Conservation (phyloP, 1,140 invertebrate species). For the Danaus plexippus region DNA sequence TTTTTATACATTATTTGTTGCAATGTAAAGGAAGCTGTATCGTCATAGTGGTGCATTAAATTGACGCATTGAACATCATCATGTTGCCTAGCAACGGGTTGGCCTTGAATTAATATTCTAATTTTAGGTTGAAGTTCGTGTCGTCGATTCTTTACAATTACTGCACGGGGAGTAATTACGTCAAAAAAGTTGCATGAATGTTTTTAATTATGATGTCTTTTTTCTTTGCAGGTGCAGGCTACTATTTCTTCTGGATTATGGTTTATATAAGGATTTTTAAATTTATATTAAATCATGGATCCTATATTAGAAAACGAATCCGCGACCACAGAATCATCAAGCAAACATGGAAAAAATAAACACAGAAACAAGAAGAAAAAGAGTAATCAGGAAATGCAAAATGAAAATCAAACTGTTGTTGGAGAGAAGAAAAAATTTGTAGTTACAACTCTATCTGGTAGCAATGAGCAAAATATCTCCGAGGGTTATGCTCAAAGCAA, state of each 20-base stretch:
- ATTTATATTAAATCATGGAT: slow-evolving; percentile 50
- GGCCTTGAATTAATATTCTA: slow-evolving; percentile 23
- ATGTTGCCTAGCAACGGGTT: slow-evolving; percentile 49
- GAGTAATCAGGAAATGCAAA: slow-evolving; percentile 36
- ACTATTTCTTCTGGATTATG: slow-evolving; percentile 42
- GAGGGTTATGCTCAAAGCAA: slow-evolving; percentile 47
- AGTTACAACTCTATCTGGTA: slow-evolving; percentile 53
- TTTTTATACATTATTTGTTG: too few relatives aligned
- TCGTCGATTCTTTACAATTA: not conserved
- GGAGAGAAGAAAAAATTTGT: slow-evolving; percentile 59
- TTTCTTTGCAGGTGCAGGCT: slow-evolving; percentile 49
- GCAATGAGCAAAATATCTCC: slow-evolving; percentile 45
- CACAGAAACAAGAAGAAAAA: slow-evolving; percentile 62
- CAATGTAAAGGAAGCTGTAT: too few relatives aligned
- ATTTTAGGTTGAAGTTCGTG: slow-evolving; percentile 12
- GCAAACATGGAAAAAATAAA: slow-evolving; percentile 56
- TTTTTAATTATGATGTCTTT: slow-evolving; percentile 7
- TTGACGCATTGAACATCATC: slow-evolving; percentile 41
- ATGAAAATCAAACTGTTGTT: slow-evolving; percentile 53
- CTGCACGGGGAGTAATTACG: too few relatives aligned
- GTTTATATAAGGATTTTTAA: slow-evolving; percentile 35
- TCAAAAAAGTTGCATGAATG: not conserved
- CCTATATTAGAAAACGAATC: slow-evolving; percentile 67
- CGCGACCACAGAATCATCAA: slow-evolving; percentile 49
- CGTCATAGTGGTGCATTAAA: slow-evolving; percentile 31